Evolutionary conservation across 2,888 invertebrate genomes (phyloP), one percentile per base, ranked within the genome.

Genomic region (Heliconius erato): DNA sequence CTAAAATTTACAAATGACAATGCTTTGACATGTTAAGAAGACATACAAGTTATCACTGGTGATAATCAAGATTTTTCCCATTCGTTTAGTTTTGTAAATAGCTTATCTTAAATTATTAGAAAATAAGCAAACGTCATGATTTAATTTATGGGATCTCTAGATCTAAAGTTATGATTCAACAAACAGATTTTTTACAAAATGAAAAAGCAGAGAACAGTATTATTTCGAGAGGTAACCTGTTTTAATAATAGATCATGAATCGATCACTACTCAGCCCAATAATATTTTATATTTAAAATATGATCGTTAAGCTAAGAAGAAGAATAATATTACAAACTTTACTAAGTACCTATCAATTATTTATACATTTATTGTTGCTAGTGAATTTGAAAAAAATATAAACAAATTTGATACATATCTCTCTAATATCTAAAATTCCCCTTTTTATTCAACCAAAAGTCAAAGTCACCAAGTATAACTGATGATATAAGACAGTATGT

Each of bases 11-110:
- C 26, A 44, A 44, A 26, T 49, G 44, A 44, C 72, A 72, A 14
- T 72, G 16, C 44, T 44, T 72, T 72, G 72, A 72, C 72, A 72
- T 72, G 40, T 72, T 71, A 71, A n/a, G 71, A 12, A n/a, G n/a
- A n/a, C n/a, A n/a, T n/a, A n/a, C n/a, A n/a, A n/a, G n/a, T n/a
- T n/a, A n/a, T n/a, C n/a, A n/a, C 4, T n/a, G 9, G 44, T 72
- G 14, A 16, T 72, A 44, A 72, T n/a, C 40, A 71, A 71, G 44
- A 65, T n/a, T 71, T 71, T 26, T 40, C 40, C 11, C 23, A 44
- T 26, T 44, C 12, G 3, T n/a, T 72, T 72, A 72, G 16, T 44
- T 44, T 72, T 72, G 44, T 26, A 49, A 49, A 26, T 44, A 71
- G 3, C 6, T n/a, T 40, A 69, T 12, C 1, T 71, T 71, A 49